phyloP scores from a whole-genome alignment of 2,113 vertebrate species.

The Piliocolobus tephrosceles region DNA sequence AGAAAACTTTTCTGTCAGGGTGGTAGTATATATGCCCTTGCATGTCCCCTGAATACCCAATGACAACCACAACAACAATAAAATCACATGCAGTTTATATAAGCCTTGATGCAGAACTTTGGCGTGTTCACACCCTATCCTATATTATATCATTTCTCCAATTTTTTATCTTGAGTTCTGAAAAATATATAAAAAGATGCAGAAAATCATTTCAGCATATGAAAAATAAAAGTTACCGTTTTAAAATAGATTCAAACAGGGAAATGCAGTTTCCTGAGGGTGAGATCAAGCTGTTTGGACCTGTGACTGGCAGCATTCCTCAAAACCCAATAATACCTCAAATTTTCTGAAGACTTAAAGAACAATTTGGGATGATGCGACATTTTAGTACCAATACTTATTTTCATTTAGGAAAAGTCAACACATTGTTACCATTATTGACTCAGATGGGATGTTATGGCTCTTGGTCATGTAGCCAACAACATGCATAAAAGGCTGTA shows the following conservation, averaged over 20 bases:
- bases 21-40: fast-evolving
- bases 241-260: not conserved
- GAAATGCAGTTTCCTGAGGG: not conserved
- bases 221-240: not conserved
- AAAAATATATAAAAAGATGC: not conserved
- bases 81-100: not conserved
- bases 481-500: not conserved
- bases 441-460: not conserved
- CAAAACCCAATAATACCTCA: not conserved
- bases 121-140: not conserved
- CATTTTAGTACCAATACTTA: not conserved
- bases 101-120: not conserved
- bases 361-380: not conserved
- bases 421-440: not conserved
- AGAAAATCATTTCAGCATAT: not conserved
- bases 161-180: not conserved
- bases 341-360: not conserved
- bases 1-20: not conserved
- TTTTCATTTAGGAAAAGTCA: not conserved
- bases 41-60: too few relatives aligned
- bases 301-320: not conserved
- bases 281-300: not conserved
- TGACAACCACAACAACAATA: not conserved
- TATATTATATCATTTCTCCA: not conserved
- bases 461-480: not conserved